A percentile compares a stretch with the other conserved stretches of the same genome.
These are phyloP conservation scores for Zoanthus sociatus DNA, from an alignment of 92 coral and sea anemone genomes.

Conservation along the genomic window DNA sequence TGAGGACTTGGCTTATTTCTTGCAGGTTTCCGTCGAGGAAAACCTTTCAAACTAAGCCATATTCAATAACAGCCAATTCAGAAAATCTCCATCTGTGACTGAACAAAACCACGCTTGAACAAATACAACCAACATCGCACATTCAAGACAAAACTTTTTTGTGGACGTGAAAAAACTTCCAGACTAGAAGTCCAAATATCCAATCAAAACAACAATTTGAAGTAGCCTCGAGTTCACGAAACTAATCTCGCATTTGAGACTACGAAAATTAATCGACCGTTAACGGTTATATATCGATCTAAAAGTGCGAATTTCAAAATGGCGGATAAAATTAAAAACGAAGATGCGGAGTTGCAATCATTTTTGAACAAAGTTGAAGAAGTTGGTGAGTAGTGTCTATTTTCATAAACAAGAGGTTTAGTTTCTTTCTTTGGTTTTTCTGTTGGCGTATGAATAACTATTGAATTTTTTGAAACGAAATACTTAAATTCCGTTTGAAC, in stretches of 20 bases:
- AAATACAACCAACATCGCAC: neutral
- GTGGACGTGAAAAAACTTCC: constrained; percentile 8
- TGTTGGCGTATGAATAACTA: neutral
- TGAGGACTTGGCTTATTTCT: neutral
- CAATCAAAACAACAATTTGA: constrained; percentile 33
- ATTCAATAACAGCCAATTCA: neutral
- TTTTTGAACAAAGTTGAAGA: constrained; percentile 94
- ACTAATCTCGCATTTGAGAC: constrained; percentile 2
- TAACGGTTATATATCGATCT: constrained; percentile 47
- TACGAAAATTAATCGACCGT: neutral
- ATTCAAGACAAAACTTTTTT: neutral
- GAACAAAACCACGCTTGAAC: neutral
- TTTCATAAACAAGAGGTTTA: neutral
- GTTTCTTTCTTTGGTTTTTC: neutral
- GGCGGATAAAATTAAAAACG: constrained; percentile 68
- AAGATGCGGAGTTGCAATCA: constrained; percentile 73
- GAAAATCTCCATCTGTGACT: constrained; percentile 12
- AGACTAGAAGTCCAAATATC: constrained; percentile 10
- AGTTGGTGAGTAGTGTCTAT: constrained; percentile 67
- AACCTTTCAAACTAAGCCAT: constrained; percentile 10
- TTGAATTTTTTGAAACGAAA: neutral
- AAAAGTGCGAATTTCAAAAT: constrained; percentile 47
- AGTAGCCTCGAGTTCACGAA: constrained; percentile 16
- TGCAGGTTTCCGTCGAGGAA: constrained; percentile 13
- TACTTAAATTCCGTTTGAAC: neutral